These are phyloP conservation scores for Mesocentrotus franciscanus DNA, from an alignment of 53 echinoderm and acorn worm genomes.

Conservation along the genomic window DNA sequence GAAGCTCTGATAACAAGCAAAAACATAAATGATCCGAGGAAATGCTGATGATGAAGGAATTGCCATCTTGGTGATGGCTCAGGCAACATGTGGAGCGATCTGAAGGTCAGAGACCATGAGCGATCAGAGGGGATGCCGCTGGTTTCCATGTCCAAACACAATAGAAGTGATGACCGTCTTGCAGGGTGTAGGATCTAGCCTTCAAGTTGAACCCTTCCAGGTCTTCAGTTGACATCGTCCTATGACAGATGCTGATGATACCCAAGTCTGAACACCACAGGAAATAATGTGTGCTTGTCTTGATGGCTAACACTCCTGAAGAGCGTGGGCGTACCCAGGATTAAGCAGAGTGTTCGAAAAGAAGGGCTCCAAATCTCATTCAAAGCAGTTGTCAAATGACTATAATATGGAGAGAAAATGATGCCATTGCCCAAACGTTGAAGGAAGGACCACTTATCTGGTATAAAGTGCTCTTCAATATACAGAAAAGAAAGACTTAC, in stretches of 20 bases:
- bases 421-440: not conserved
- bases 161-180: not conserved
- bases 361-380: not conserved
- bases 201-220: not conserved
- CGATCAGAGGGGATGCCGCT: not conserved
- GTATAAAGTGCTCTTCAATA: not conserved
- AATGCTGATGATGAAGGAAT: not conserved
- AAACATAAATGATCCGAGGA: conserved; percentile 71
- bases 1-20: conserved; percentile 91
- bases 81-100: not conserved
- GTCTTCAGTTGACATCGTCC: not conserved
- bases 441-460: not conserved
- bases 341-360: not conserved
- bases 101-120: not conserved
- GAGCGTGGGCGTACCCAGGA: not conserved
- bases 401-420: not conserved
- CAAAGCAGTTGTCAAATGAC: not conserved
- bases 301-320: not conserved
- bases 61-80: not conserved
- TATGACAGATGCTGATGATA: not conserved
- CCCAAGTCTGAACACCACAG: not conserved
- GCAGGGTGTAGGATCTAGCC: not conserved
- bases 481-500: not conserved
- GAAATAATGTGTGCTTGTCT: not conserved
- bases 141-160: not conserved